Evolutionary conservation across 2,888 invertebrate genomes (phyloP).

Genomic region (Lithophane semibrunnea): DNA sequence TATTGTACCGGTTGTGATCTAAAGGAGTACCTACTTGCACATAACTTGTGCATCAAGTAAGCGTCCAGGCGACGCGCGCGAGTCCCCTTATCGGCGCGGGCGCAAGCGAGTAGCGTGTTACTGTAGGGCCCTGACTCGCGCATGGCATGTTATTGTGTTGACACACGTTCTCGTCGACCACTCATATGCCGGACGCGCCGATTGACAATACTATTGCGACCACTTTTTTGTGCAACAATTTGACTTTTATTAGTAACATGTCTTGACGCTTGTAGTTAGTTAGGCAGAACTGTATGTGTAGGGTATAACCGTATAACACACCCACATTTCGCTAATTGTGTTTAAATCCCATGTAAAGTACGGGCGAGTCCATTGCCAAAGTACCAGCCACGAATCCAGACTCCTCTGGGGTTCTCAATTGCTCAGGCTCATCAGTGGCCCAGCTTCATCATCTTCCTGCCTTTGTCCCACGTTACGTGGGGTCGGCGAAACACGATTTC

Average conservation of each 20-base stretch:
- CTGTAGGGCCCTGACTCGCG: background rate
- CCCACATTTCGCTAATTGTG: background rate
- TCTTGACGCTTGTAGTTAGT: background rate
- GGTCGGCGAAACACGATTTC: no score
- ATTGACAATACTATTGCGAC: slow-evolving; percentile 2
- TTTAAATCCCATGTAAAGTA: background rate
- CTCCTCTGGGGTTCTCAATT: background rate
- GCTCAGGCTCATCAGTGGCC: background rate
- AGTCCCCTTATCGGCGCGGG: slow-evolving; percentile 4
- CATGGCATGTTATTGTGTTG: slow-evolving; percentile 3
- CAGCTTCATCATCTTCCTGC: background rate
- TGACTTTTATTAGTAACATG: background rate
- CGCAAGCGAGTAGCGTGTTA: background rate
- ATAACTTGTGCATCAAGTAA: background rate
- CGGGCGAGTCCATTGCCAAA: background rate
- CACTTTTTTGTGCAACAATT: slow-evolving; percentile 13
- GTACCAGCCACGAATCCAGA: background rate
- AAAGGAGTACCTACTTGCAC: background rate
- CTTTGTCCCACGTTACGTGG: no score
- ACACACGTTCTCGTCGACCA: slow-evolving; percentile 6
- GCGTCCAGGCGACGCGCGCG: slow-evolving; percentile 18
- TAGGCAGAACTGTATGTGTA: background rate
- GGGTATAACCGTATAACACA: background rate
- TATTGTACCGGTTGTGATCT: background rate
- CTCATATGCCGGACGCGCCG: slow-evolving; percentile 20